A percentile compares a stretch with the other conserved stretches of the same genome.
phyloP scores from a whole-genome alignment of 2,888 invertebrate species.

The Epirrita christyi region DNA sequence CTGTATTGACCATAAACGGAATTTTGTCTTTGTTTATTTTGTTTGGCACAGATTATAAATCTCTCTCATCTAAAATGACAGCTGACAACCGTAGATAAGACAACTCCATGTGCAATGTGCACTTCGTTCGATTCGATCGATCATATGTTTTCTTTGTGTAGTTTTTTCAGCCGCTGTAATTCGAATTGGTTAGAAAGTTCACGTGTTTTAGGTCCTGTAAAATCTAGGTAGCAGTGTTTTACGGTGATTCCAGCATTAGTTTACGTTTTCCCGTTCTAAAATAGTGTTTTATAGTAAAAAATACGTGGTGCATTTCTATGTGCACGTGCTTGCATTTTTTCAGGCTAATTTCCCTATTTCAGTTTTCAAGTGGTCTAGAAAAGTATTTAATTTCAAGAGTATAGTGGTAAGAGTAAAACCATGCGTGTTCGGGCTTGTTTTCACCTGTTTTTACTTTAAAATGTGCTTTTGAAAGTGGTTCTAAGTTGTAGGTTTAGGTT shows the following conservation, averaged over 20 bases:
- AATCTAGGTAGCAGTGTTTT: constrained; percentile 36
- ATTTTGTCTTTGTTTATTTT: too few species aligned
- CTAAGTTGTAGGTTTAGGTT: constrained; percentile 60
- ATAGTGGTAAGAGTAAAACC: constrained; percentile 35
- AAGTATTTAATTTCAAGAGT: constrained; percentile 40
- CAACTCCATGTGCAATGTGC: constrained; percentile 82
- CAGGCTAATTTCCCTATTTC: constrained; percentile 69
- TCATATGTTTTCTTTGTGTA: constrained; percentile 85
- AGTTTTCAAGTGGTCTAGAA: constrained; percentile 46
- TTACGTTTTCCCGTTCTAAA: constrained; percentile 31
- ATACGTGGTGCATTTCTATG: constrained; percentile 61
- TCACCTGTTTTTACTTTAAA: constrained; percentile 46
- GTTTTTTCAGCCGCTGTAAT: constrained; percentile 83
- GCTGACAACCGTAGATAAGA: constrained; percentile 68
- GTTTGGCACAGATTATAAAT: constrained; percentile 6
- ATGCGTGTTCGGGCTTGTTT: constrained; percentile 29
- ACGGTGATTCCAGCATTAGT: constrained; percentile 35
- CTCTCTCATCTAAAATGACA: constrained; percentile 43
- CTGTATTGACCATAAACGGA: too few species aligned
- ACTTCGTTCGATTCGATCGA: constrained; percentile 82
- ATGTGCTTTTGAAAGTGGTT: constrained; percentile 56
- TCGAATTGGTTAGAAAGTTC: constrained; percentile 76
- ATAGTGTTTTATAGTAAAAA: constrained; percentile 42
- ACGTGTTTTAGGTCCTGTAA: constrained; percentile 48
- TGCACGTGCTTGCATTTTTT: constrained; percentile 82